Percentiles rank a stretch among this genome's conserved stretches.
Conservation (phyloP, 2,113 vertebrate species). For the Calypte anna region DNA sequence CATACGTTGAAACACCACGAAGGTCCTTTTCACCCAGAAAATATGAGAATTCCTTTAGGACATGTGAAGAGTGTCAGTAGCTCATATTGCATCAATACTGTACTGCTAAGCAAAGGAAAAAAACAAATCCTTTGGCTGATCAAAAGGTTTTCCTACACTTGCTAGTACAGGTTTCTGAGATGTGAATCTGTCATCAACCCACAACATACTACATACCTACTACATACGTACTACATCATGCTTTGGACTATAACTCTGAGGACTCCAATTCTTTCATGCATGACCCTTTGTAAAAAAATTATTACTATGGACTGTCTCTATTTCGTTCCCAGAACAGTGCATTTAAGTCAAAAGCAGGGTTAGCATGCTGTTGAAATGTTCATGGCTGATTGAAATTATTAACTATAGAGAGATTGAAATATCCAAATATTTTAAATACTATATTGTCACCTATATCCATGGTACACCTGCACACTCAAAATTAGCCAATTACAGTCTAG, state of each 20-base stretch:
- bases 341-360: background rate
- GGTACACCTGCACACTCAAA: background rate
- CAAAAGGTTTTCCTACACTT: background rate
- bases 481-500: background rate
- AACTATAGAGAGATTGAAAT: background rate
- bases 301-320: background rate
- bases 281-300: background rate
- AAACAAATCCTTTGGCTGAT: background rate
- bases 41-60: background rate
- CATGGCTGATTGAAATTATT: background rate
- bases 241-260: background rate
- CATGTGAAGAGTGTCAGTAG: background rate
- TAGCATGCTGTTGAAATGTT: background rate
- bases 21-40: background rate
- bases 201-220: too few species aligned
- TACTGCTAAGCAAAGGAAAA: background rate
- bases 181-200: background rate
- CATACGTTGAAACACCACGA: background rate
- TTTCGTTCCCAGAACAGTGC: background rate
- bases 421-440: background rate
- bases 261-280: background rate
- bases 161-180: background rate
- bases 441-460: background rate
- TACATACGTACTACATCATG: background rate
- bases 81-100: accelerated